Conservation (phyloP, 2,888 invertebrate genomes). For the Drosophila pseudotakahashii region DNA sequence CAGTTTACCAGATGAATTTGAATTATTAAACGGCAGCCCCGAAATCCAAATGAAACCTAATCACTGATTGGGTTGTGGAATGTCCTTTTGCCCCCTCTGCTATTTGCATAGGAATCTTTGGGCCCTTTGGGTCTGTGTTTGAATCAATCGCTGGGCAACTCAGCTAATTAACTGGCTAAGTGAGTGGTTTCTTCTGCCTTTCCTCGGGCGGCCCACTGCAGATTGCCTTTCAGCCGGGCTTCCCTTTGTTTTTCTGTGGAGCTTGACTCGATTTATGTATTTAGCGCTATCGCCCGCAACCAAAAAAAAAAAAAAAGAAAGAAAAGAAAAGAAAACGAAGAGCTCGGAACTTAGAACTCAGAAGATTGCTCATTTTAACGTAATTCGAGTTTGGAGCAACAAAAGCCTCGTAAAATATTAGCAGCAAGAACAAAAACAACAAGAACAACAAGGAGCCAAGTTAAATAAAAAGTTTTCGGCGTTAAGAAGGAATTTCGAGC, state of each 20-base stretch:
- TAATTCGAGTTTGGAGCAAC: slow-evolving; percentile 45
- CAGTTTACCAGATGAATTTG: slow-evolving; percentile 10
- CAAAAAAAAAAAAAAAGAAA: not conserved
- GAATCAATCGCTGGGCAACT: slow-evolving; percentile 29
- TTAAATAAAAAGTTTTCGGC: slow-evolving; percentile 59
- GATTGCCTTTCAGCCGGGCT: slow-evolving; percentile 44
- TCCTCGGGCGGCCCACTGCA: not conserved
- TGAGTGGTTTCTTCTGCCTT: slow-evolving; percentile 29
- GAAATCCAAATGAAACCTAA: not conserved
- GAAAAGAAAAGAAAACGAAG: not conserved
- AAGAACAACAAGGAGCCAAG: slow-evolving; percentile 37
- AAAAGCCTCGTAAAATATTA: slow-evolving; percentile 49
- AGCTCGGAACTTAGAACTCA: not conserved
- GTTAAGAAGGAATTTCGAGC: slow-evolving; percentile 21
- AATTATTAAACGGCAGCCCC: slow-evolving; percentile 24
- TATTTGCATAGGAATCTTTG: slow-evolving; percentile 35
- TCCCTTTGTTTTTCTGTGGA: slow-evolving; percentile 1
- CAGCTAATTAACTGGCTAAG: slow-evolving; percentile 44
- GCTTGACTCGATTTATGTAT: slow-evolving; percentile 60
- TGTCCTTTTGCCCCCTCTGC: not conserved
- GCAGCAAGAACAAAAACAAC: slow-evolving; percentile 13
- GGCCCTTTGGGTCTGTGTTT: not conserved
- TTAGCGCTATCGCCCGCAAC: slow-evolving; percentile 30
- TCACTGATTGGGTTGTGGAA: slow-evolving; percentile 6
- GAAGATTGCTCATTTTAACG: slow-evolving; percentile 56